These are phyloP conservation scores for Tridacna crocea DNA, from an alignment of 2,888 invertebrate genomes.

Conservation along the genomic window DNA sequence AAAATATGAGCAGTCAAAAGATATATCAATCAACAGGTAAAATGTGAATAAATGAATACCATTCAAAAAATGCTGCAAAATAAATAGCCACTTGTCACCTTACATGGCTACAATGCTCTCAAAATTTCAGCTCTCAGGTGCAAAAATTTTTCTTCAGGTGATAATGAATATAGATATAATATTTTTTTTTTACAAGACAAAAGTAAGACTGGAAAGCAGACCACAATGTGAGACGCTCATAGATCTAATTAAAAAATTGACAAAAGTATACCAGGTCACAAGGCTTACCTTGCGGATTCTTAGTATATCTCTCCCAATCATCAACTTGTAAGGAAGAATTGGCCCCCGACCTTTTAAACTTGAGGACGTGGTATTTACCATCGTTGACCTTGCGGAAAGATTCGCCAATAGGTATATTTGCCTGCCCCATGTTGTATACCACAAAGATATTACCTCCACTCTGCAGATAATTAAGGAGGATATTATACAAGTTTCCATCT, in stretches of 20 bases:
- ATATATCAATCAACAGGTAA: too few relatives aligned
- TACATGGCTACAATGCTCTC: too few relatives aligned
- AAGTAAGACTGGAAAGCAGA: not conserved
- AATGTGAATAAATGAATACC: too few relatives aligned
- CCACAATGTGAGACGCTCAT: too few relatives aligned
- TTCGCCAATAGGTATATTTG: slow-evolving; percentile 95
- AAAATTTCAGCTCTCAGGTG: too few relatives aligned
- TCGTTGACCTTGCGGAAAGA: slow-evolving; percentile 94
- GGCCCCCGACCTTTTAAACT: slow-evolving; percentile 94
- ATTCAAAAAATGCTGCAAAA: too few relatives aligned
- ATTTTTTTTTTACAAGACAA: not conserved
- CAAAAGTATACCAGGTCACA: not conserved
- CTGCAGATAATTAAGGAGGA: slow-evolving; percentile 85
- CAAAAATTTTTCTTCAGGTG: too few relatives aligned
- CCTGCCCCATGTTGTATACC: slow-evolving; percentile 97
- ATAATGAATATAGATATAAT: too few relatives aligned
- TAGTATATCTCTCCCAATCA: slow-evolving; percentile 90
- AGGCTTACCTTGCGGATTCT: slow-evolving; percentile 93
- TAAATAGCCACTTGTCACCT: too few relatives aligned
- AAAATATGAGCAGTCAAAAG: too few relatives aligned
- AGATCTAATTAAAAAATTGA: not conserved
- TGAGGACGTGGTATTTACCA: slow-evolving; percentile 95
- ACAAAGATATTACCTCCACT: slow-evolving; percentile 96
- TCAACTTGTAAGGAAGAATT: slow-evolving; percentile 96
- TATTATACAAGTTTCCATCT: not conserved